These are phyloP conservation scores for Engraulis encrasicolus DNA, from an alignment of 2,113 vertebrate species.

Conservation along the genomic window DNA sequence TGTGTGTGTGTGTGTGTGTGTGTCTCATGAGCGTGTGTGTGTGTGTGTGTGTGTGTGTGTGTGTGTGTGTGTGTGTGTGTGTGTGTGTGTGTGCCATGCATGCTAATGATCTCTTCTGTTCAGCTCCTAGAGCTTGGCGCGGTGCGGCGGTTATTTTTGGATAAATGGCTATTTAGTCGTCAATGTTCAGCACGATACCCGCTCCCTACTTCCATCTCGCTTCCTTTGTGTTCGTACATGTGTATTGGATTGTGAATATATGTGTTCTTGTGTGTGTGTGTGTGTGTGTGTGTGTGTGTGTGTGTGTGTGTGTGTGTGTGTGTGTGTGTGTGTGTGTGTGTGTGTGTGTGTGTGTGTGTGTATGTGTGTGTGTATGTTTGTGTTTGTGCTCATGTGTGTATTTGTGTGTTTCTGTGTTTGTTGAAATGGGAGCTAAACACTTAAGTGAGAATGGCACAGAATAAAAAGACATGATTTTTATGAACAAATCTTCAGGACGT, in stretches of 20 bases:
- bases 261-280: no score
- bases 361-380: neutral
- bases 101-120: slow-evolving; percentile 6
- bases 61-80: no score
- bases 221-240: no score
- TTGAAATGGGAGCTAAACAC: neutral
- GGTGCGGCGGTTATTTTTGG: slow-evolving; percentile 9
- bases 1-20: no score
- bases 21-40: no score
- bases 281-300: no score
- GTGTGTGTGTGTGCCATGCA: no score
- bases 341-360: neutral
- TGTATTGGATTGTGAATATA: no score
- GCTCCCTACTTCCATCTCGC: no score
- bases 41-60: no score
- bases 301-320: no score
- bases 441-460: neutral
- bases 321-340: no score
- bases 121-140: neutral
- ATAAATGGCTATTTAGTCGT: slow-evolving; percentile 21
- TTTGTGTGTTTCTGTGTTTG: neutral
- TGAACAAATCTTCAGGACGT: neutral
- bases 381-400: neutral
- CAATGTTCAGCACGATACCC: neutral
- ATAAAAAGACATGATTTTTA: neutral